phyloP scores from a whole-genome alignment of 2,797 vertebrate genomes.

The Tauraco hartlaubi region DNA sequence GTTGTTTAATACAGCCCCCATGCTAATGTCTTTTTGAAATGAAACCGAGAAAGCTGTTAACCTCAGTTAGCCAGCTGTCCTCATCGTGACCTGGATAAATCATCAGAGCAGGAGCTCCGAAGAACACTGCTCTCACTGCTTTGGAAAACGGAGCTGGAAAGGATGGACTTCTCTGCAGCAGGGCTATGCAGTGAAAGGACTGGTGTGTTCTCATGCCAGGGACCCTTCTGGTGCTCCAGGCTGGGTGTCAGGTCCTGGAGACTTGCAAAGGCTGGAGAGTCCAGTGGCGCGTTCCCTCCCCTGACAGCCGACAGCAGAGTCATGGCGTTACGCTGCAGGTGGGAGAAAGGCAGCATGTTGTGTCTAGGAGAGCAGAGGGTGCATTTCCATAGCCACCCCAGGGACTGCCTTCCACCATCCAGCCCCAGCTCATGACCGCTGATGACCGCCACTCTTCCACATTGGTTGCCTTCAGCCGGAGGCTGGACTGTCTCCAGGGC shows the following conservation, averaged over 20 bases:
- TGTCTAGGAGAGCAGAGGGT: not conserved
- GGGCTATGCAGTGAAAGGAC: not conserved
- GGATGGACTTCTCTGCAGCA: not conserved
- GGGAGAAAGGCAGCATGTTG: rapidly evolving
- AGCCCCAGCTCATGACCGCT: rapidly evolving
- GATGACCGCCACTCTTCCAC: not conserved
- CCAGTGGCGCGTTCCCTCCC: not conserved
- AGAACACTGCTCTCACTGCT: not conserved
- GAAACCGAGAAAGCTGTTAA: conserved; percentile 80
- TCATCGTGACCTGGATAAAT: conserved; percentile 79
- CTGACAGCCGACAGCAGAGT: not conserved
- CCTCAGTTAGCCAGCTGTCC: conserved; percentile 79
- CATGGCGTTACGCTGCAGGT: not conserved
- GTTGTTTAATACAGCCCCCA: conserved; percentile 74
- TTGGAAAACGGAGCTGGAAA: not conserved
- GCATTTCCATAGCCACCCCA: not conserved
- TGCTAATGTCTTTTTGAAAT: conserved; percentile 81
- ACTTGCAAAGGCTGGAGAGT: not conserved
- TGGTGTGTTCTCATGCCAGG: not conserved
- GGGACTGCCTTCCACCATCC: not conserved
- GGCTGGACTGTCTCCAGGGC: not conserved
- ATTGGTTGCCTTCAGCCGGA: not conserved
- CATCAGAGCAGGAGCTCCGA: conserved; percentile 48
- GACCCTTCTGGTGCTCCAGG: not conserved
- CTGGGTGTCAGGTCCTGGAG: not conserved